Evolutionary conservation across 2,888 invertebrate genomes (phyloP).

Genomic region (Hetaerina titia): DNA sequence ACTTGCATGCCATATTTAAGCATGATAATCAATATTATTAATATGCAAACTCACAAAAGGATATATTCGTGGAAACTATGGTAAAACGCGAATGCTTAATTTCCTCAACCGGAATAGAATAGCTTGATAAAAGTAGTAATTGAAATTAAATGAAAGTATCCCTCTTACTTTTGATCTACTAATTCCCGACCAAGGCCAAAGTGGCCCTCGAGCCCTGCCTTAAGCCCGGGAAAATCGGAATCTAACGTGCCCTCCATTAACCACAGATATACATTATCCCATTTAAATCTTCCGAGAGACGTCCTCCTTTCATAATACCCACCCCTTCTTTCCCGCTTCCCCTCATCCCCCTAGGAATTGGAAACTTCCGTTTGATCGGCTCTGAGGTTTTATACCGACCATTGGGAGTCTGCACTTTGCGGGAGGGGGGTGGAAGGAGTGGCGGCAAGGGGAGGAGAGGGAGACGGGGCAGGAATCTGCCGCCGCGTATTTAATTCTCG

Average conservation of each 20-base stretch:
- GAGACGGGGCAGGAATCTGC: too few species aligned
- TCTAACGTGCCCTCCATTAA: neutral
- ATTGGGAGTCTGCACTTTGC: neutral
- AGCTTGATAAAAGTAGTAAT: too few species aligned
- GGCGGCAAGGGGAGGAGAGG: neutral
- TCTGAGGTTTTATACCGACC: neutral
- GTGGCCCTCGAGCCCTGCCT: neutral
- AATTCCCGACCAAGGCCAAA: neutral
- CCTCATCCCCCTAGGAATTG: neutral
- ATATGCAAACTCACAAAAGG: too few species aligned
- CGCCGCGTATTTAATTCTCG: neutral
- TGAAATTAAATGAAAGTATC: neutral
- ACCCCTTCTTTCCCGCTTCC: too few species aligned
- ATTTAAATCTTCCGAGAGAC: neutral
- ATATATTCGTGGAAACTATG: too few species aligned
- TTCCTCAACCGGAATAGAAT: too few species aligned
- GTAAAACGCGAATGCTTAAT: too few species aligned
- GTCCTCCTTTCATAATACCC: neutral
- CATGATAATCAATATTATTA: too few species aligned
- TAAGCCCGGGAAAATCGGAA: neutral
- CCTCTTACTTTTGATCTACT: neutral
- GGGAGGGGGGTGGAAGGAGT: neutral
- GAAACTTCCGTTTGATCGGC: neutral
- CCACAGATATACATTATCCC: neutral
- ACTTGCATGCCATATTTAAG: too few species aligned